These are phyloP conservation scores for Phocides pigmalion DNA, from an alignment of 1,140 invertebrate species.

Conservation along the genomic window DNA sequence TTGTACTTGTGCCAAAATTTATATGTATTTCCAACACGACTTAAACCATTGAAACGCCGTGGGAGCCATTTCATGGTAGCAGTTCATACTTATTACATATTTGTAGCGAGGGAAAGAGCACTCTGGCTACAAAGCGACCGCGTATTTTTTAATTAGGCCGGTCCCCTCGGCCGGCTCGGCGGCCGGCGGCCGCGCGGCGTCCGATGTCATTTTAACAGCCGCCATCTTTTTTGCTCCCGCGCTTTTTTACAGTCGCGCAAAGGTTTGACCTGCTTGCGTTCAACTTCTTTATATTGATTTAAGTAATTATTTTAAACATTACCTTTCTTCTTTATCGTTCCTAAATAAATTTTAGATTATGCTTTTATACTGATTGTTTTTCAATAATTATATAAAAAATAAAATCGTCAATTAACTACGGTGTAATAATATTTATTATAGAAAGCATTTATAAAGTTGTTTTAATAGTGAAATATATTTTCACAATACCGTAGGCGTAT, in stretches of 20 bases:
- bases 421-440: too few species aligned
- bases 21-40: background rate
- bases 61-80: conserved; percentile 36
- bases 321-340: too few species aligned
- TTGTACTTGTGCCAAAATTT: too few species aligned
- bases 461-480: too few species aligned
- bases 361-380: too few species aligned
- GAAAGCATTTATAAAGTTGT: too few species aligned
- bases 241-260: conserved; percentile 55
- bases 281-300: background rate
- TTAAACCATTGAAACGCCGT: conserved; percentile 5
- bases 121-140: conserved; percentile 40
- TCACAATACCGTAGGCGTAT: too few species aligned
- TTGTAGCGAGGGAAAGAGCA: background rate
- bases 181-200: conserved; percentile 44
- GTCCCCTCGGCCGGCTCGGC: too few species aligned
- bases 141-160: conserved; percentile 57
- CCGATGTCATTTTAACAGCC: conserved; percentile 71
- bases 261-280: background rate
- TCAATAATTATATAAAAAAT: too few species aligned
- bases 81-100: conserved; percentile 25
- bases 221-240: conserved; percentile 64
- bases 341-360: too few species aligned
- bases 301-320: background rate
- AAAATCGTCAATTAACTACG: too few species aligned